These are phyloP conservation scores for Orestias chungarensis DNA, from an alignment of 2,797 vertebrate species.

Conservation along the genomic window DNA sequence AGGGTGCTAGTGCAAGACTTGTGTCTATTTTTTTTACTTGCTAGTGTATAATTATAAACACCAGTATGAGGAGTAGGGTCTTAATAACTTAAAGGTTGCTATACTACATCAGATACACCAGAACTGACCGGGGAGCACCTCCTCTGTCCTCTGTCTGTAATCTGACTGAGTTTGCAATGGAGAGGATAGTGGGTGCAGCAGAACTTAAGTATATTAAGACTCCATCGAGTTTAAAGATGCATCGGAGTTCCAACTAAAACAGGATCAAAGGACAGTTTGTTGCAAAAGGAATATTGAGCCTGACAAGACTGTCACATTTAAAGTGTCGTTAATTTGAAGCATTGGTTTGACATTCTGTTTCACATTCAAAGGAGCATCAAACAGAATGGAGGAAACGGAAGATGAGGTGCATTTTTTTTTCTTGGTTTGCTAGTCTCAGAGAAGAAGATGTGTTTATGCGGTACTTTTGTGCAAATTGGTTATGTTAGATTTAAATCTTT, in stretches of 20 bases:
- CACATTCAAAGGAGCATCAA: constrained; percentile 6
- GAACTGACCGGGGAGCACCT: constrained; percentile 27
- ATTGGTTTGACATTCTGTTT: constrained; percentile 8
- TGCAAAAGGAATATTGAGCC: neutral
- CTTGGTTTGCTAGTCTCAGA: constrained; percentile 12
- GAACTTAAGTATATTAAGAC: constrained; percentile 11
- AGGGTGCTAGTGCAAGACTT: constrained; percentile 11
- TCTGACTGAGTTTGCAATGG: constrained; percentile 26
- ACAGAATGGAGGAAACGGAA: constrained; percentile 68
- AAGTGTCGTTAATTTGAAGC: constrained; percentile 10
- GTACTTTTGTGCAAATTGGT: neutral
- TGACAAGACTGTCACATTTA: constrained; percentile 13
- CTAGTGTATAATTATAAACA: constrained; percentile 18
- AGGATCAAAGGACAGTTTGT: constrained; percentile 16
- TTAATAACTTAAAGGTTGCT: constrained; percentile 36
- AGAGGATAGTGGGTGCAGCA: neutral
- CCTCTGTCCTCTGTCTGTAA: constrained; percentile 17
- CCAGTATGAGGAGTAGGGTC: constrained; percentile 28
- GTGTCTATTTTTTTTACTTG: constrained; percentile 20
- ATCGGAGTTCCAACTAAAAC: constrained; percentile 5
- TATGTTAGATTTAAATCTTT: constrained; percentile 2
- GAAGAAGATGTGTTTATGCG: constrained; percentile 13
- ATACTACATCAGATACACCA: constrained; percentile 43
- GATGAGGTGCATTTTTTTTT: constrained; percentile 63
- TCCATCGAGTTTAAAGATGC: constrained; percentile 21